phyloP scores from a whole-genome alignment of 1,140 invertebrate species.

The Drosophila eugracilis region DNA sequence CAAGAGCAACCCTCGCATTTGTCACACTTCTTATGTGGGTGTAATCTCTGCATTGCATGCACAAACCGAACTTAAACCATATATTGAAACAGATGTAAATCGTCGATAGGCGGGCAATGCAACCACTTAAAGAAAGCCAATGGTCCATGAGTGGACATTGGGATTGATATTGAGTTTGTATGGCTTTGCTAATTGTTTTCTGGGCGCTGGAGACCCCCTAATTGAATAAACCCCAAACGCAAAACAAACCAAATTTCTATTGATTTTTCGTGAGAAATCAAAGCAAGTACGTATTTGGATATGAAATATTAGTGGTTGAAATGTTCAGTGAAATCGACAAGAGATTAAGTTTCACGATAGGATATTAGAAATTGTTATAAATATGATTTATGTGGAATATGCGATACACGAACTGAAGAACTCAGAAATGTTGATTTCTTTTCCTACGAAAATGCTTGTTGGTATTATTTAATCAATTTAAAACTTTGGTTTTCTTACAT shows the following conservation, averaged over 20 bases:
- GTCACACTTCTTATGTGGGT: conserved; percentile 49
- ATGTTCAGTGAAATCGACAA: not conserved
- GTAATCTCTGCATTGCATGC: conserved; percentile 60
- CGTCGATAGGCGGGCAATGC: conserved; percentile 52
- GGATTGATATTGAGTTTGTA: conserved; percentile 18
- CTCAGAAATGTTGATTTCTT: no score
- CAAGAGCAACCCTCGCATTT: conserved; percentile 67
- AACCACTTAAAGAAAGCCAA: conserved; percentile 52
- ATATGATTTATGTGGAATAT: no score
- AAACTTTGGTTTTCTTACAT: no score
- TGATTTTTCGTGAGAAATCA: conserved; percentile 41
- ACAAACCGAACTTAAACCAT: conserved; percentile 12
- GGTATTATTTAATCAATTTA: no score
- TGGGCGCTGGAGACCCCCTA: conserved; percentile 39
- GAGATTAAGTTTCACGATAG: conserved; percentile 9
- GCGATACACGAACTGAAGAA: no score
- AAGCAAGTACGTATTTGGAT: conserved; percentile 8
- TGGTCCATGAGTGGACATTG: conserved; percentile 39
- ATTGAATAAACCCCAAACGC: conserved; percentile 36
- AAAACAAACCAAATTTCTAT: conserved; percentile 28
- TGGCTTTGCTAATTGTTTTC: conserved; percentile 63
- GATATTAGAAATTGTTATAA: not conserved
- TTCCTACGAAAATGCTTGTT: no score
- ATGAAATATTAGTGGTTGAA: not conserved
- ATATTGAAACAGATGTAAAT: conserved; percentile 76